Base-by-base conservation (phyloP, 2,888 invertebrate species). In the Drosophila cracens region DNA sequence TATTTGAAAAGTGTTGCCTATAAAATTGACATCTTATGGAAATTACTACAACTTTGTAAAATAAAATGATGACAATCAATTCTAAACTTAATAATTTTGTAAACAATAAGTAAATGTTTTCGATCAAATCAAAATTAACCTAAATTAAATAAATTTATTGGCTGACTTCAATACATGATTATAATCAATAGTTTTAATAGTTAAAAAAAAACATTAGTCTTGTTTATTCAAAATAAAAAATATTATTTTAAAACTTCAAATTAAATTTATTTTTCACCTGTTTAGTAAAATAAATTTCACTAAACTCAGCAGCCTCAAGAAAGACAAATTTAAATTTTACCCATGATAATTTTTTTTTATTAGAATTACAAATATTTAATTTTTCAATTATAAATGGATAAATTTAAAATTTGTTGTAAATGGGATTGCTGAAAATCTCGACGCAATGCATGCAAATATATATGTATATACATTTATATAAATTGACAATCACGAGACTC, bases 401-500 rank as follows among this genome's bases (percentile, higher is more conserved):
- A 21, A 7, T 7, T 43, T 0, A 21, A 29, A 49, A 18, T 11
- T 29, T 29, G 10, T 27, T 49, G 49, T 29, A 29, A 29, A 10
- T 49, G 27, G 5, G 2, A 10, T 49, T 29, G 49, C 18, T 5
- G 11, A 27, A 18, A 49, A 29, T 18, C 18, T 49, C 2, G 10
- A 18, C 18, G 7, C 2, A 10, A 31, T 11, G 3, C n/a, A 29
- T 18, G 4, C 21, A 46, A 46, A 27, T 18, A 25, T 8, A 29
- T 33, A 6, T 0, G 0, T 25, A 6, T 0, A 33, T 10, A 10
- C 21, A 21, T 21, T 21, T 33, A 33, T 34, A 25, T 29, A 18
- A 10, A 25, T 38, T 71, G 11, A 31, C 21, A 72, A 72, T 72
- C 70, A 72, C 57, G 52, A 4, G 61, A 58, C 65, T 38, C 33